Evolutionary conservation across 2,797 vertebrate genomes (phyloP).

Genomic region (Sebastes trivittatus): DNA sequence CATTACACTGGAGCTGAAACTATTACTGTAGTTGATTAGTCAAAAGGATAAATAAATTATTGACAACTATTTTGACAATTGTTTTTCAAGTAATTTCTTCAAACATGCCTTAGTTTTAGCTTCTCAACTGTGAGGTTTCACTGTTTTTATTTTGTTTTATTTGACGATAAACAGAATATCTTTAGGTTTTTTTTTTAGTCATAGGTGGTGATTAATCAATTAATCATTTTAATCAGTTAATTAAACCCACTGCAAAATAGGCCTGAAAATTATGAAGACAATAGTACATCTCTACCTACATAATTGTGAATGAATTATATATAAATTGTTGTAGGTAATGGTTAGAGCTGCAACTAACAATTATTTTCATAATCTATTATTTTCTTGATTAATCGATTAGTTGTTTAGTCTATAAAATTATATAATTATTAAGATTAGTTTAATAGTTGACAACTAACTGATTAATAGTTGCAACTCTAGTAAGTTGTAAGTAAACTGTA

Average conservation of each 20-base stretch:
- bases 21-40: background rate
- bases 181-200: too few species aligned
- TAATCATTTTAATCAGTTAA: background rate
- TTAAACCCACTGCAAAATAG: background rate
- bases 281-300: background rate
- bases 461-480: too few species aligned
- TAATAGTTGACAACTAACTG: too few species aligned
- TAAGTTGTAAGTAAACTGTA: too few species aligned
- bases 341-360: too few species aligned
- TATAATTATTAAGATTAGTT: too few species aligned
- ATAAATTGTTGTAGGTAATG: background rate
- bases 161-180: too few species aligned
- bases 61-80: background rate
- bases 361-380: too few species aligned
- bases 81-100: background rate
- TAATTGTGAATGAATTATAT: background rate
- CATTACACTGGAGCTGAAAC: background rate
- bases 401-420: too few species aligned
- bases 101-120: background rate
- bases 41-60: background rate
- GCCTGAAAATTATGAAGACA: background rate
- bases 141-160: background rate
- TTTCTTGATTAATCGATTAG: too few species aligned
- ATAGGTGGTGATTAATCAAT: background rate
- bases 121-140: background rate